Evolutionary conservation across 2,113 vertebrate species (phyloP).

Genomic region (Miniopterus natalensis): DNA sequence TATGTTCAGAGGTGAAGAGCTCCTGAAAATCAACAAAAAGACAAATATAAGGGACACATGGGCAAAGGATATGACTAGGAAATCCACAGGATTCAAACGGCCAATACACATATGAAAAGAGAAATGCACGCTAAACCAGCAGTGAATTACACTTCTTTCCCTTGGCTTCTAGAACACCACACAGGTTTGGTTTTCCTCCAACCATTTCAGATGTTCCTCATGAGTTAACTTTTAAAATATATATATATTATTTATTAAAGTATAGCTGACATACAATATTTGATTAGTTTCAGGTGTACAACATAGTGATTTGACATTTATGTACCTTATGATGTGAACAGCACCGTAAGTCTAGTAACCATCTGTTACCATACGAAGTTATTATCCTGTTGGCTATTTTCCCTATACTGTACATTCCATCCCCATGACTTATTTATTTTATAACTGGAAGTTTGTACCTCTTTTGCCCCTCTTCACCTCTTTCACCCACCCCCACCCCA

Average conservation of each 20-base stretch:
- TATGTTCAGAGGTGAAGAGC: not conserved
- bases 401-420: not conserved
- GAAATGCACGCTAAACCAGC: not conserved
- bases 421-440: not conserved
- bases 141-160: not conserved
- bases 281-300: not conserved
- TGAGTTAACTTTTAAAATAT: not conserved
- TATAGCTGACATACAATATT: not conserved
- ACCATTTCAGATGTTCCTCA: not conserved
- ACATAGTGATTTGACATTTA: not conserved
- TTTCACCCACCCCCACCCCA: not conserved
- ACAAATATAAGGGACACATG: not conserved
- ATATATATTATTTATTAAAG: not conserved
- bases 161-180: not conserved
- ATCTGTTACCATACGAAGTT: not conserved
- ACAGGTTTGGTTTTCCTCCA: not conserved
- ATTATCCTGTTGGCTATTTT: not conserved
- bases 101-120: not conserved
- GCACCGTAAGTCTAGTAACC: not conserved
- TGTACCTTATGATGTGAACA: not conserved
- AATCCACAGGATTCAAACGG: conserved; percentile 23
- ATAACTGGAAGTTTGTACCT: not conserved
- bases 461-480: too few species aligned
- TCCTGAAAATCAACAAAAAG: conserved; percentile 32
- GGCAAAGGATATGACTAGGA: not conserved